Conservation (phyloP, 2,797 vertebrate species). For the Anguilla megastoma region DNA sequence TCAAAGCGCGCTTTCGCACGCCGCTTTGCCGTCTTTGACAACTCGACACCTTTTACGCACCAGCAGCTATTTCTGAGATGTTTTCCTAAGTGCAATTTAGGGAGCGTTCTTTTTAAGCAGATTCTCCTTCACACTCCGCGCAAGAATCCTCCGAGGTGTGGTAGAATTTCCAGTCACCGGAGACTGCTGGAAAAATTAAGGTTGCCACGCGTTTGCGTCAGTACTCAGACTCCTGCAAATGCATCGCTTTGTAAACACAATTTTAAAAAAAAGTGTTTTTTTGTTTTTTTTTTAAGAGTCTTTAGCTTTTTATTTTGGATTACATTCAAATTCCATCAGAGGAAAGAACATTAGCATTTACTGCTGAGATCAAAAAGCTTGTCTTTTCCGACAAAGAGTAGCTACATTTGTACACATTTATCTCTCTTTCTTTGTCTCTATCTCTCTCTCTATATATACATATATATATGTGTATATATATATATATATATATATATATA, state of each 20-base stretch:
- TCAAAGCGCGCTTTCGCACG: not conserved
- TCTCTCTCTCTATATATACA: not conserved
- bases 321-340: constrained; percentile 16
- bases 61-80: not conserved
- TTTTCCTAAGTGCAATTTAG: constrained; percentile 21
- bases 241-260: constrained; percentile 21
- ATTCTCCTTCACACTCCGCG: not conserved
- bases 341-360: not conserved
- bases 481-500: too few relatives aligned
- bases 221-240: not conserved
- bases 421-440: too few relatives aligned
- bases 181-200: not conserved
- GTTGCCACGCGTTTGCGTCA: constrained; percentile 6
- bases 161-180: not conserved
- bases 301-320: constrained; percentile 14
- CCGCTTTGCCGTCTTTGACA: not conserved
- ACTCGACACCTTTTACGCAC: not conserved
- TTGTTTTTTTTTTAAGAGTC: not conserved
- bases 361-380: constrained; percentile 10
- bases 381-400: not conserved
- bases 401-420: not conserved
- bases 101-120: constrained; percentile 26
- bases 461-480: too few relatives aligned
- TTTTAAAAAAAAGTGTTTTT: not conserved
- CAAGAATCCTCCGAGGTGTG: not conserved